Evolutionary conservation across 2,888 invertebrate genomes (phyloP).

Genomic region (Polietes domitor): DNA sequence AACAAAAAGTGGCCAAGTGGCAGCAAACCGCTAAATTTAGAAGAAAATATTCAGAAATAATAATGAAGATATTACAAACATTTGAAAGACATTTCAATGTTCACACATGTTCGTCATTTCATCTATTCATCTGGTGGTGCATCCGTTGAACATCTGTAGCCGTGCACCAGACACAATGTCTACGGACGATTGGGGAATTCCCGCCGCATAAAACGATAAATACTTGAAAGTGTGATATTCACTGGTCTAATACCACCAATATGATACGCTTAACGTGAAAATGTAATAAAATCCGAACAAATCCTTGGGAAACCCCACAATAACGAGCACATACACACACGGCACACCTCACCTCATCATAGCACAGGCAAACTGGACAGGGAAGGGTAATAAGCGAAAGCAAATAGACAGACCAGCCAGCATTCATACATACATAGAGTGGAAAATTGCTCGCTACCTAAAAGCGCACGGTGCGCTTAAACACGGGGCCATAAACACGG

Average conservation of each 20-base stretch:
- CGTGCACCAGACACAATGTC: slow-evolving; percentile 9
- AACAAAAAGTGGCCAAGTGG: too few species aligned
- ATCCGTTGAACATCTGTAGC: slow-evolving; percentile 1
- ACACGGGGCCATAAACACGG: slow-evolving; percentile 32
- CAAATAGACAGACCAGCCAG: neutral
- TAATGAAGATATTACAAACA: too few species aligned
- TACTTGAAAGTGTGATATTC: neutral
- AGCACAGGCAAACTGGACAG: neutral
- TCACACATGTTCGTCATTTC: too few species aligned
- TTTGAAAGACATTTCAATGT: too few species aligned
- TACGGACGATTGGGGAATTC: slow-evolving; percentile 4
- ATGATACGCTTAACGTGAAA: slow-evolving; percentile 6
- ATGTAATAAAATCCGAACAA: slow-evolving; percentile 1
- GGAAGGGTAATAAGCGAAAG: neutral
- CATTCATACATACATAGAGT: neutral
- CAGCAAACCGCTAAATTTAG: too few species aligned
- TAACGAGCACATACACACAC: too few species aligned
- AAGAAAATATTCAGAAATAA: too few species aligned
- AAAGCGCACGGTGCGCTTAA: slow-evolving; percentile 20
- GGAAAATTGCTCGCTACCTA: slow-evolving; percentile 13
- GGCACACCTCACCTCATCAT: neutral
- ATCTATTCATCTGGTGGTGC: too few species aligned
- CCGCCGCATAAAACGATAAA: slow-evolving; percentile 8
- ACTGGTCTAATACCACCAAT: neutral
- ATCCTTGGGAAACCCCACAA: slow-evolving; percentile 22